These are phyloP conservation scores for Poeciliopsis turneri DNA, from an alignment of 2,797 vertebrate genomes.

Conservation along the genomic window DNA sequence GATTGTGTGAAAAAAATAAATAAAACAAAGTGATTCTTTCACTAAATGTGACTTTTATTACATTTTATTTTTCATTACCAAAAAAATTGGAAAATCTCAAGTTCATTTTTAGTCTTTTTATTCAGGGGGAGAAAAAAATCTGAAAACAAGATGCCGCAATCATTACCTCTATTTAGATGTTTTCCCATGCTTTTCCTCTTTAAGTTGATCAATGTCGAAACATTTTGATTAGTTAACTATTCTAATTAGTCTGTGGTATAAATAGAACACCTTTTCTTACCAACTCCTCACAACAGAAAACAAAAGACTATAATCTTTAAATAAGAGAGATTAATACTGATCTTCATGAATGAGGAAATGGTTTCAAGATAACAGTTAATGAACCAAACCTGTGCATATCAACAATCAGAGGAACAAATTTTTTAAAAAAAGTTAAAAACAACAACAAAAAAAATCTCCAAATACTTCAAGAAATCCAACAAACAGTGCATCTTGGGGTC, in stretches of 20 bases:
- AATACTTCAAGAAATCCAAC: neutral
- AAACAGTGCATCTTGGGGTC: neutral
- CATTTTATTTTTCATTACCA: neutral
- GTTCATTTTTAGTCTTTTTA: neutral
- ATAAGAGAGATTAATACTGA: neutral
- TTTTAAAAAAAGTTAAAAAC: neutral
- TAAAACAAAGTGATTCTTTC: neutral
- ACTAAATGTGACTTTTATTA: neutral
- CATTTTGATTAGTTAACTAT: neutral
- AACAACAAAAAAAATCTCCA: neutral
- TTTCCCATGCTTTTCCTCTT: neutral
- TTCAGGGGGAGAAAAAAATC: neutral
- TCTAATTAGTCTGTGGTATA: neutral
- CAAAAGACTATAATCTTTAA: neutral
- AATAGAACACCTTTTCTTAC: neutral
- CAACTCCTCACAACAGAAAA: neutral
- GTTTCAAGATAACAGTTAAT: neutral
- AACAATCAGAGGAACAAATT: neutral
- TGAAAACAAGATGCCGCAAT: neutral
- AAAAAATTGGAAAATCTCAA: neutral
- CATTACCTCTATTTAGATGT: neutral
- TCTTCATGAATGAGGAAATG: neutral
- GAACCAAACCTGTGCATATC: neutral
- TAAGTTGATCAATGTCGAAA: neutral
- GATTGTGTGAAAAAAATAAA: slow-evolving; percentile 3